Percentiles rank a stretch among this genome's conserved stretches.
Conservation (phyloP, 2,113 vertebrate genomes). For the Periophthalmodon schlosseri region DNA sequence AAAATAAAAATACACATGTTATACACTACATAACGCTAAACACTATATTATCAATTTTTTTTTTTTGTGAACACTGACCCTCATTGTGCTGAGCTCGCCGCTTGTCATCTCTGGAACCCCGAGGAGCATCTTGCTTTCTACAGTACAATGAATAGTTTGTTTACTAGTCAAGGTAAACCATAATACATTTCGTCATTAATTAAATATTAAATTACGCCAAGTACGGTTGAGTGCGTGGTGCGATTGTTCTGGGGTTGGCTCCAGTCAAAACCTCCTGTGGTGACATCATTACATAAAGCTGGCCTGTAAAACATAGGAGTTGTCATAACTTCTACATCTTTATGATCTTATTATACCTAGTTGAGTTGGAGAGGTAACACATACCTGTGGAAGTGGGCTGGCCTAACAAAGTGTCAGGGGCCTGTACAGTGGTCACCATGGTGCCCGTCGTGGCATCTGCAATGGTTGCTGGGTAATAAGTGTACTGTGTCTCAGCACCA, state of each 20-base stretch:
- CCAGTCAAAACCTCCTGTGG: slow-evolving; percentile 91
- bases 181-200: background rate
- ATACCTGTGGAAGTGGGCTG: slow-evolving; percentile 77
- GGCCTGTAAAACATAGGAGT: slow-evolving; percentile 75
- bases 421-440: slow-evolving; percentile 81
- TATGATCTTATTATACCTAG: background rate
- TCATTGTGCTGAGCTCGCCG: slow-evolving; percentile 93
- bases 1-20: background rate
- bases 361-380: background rate
- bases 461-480: slow-evolving; percentile 80
- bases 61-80: slow-evolving; percentile 67
- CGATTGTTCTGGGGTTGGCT: slow-evolving; percentile 87
- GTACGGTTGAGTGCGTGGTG: slow-evolving; percentile 88
- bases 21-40: background rate
- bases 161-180: too few species aligned
- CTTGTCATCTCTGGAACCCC: slow-evolving; percentile 90
- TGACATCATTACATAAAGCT: slow-evolving; percentile 97
- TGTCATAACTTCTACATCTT: background rate
- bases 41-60: background rate
- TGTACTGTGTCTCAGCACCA: slow-evolving; percentile 77
- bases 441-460: slow-evolving; percentile 74
- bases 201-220: slow-evolving; percentile 77
- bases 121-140: slow-evolving; percentile 89
- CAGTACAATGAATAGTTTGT: background rate
- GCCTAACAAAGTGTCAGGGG: slow-evolving; percentile 75